A percentile compares a stretch with the other conserved stretches of the same genome.
phyloP scores from a whole-genome alignment of 2,888 invertebrate genomes.

The Cantharis lateralis region DNA sequence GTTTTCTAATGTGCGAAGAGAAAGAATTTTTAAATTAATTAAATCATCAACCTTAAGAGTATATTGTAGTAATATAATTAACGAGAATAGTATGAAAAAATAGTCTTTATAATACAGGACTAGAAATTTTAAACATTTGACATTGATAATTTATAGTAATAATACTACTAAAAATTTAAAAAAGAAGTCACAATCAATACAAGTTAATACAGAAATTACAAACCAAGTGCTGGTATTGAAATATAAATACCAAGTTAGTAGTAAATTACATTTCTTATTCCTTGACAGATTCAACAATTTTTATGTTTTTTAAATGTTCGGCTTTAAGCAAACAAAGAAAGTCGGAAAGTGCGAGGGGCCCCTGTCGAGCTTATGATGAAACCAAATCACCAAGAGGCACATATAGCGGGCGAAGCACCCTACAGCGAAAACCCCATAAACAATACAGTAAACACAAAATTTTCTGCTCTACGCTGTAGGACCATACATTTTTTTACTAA shows the following conservation, averaged over 20 bases:
- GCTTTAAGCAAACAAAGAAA: constrained; percentile 39
- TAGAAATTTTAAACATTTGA: too few species aligned
- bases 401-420: constrained; percentile 41
- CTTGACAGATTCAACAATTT: constrained; percentile 37
- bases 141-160: too few species aligned
- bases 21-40: not conserved
- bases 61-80: not conserved
- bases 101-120: too few species aligned
- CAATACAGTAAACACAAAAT: constrained; percentile 51
- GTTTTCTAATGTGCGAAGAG: not conserved
- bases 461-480: constrained; percentile 41
- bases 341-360: constrained; percentile 34
- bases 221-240: not conserved
- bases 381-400: constrained; percentile 37
- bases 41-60: not conserved
- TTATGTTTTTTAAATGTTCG: constrained; percentile 36
- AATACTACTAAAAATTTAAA: not conserved
- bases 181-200: not conserved
- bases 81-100: too few species aligned
- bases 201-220: not conserved
- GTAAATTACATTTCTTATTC: constrained; percentile 21
- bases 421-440: constrained; percentile 48
- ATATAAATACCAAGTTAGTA: not conserved
- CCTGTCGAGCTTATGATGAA: constrained; percentile 37
- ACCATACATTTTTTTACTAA: constrained; percentile 48